Evolutionary conservation across 2,113 vertebrate genomes (phyloP).

Genomic region (Guaruba guarouba): DNA sequence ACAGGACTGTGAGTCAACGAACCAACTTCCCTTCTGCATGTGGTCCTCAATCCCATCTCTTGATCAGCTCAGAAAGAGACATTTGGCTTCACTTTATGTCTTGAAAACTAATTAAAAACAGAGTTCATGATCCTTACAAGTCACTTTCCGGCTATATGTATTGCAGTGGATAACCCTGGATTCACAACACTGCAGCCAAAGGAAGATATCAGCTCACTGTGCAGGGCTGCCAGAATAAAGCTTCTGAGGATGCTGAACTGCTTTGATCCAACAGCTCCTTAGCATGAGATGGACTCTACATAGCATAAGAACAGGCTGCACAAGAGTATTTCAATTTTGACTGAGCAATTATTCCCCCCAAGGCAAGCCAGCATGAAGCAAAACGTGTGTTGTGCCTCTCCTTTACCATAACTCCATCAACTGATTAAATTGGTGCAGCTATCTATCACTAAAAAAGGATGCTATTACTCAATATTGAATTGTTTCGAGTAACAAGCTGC

Average conservation of each 20-base stretch:
- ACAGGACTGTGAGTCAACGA: not conserved
- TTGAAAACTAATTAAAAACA: slow-evolving; percentile 51
- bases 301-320: not conserved
- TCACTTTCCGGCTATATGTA: not conserved
- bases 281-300: rapidly evolving
- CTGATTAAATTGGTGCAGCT: not conserved
- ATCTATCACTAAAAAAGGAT: not conserved
- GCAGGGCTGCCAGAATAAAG: not conserved
- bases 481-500: not conserved
- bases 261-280: not conserved
- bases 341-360: not conserved
- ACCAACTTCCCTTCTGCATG: not conserved
- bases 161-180: not conserved
- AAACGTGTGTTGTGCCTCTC: rapidly evolving
- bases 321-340: not conserved
- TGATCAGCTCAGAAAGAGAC: slow-evolving; percentile 7
- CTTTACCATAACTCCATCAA: not conserved
- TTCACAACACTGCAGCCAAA: not conserved
- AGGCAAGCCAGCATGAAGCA: not conserved
- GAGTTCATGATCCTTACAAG: slow-evolving; percentile 11
- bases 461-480: not conserved
- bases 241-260: not conserved
- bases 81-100: slow-evolving; percentile 38
- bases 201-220: not conserved
- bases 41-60: not conserved